Percentiles rank a stretch among this genome's conserved stretches.
Conservation (phyloP, 2,113 vertebrate genomes). For the Anas platyrhynchos region DNA sequence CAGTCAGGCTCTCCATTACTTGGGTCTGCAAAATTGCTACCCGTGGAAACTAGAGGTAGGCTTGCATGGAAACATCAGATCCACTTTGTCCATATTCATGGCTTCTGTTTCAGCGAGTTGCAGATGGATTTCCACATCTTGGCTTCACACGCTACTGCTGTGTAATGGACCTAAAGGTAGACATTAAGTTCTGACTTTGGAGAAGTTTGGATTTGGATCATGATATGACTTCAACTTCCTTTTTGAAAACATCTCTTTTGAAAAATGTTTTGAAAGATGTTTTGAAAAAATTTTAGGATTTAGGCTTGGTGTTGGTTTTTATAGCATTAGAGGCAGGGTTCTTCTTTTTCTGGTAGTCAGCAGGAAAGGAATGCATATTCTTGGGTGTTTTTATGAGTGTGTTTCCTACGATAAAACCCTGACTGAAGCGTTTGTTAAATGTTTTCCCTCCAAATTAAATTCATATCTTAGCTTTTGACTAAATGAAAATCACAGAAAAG, state of each 20-base stretch:
- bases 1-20: not conserved
- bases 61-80: not conserved
- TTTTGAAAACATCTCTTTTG: not conserved
- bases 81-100: not conserved
- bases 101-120: not conserved
- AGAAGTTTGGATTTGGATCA: not conserved
- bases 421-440: not conserved
- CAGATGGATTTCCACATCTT: not conserved
- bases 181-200: not conserved
- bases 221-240: not conserved
- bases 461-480: not conserved
- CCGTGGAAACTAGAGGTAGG: not conserved
- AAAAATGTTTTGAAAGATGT: not conserved
- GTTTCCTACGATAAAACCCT: not conserved
- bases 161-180: not conserved
- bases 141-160: accelerated
- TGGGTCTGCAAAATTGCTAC: not conserved
- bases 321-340: not conserved
- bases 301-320: not conserved
- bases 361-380: not conserved
- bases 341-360: not conserved
- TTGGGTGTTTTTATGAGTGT: not conserved
- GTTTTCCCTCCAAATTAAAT: not conserved
- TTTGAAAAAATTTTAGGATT: not conserved
- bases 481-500: not conserved